These are phyloP conservation scores for Drosophila pruinosa DNA, from an alignment of 1,140 invertebrate genomes.

Conservation along the genomic window DNA sequence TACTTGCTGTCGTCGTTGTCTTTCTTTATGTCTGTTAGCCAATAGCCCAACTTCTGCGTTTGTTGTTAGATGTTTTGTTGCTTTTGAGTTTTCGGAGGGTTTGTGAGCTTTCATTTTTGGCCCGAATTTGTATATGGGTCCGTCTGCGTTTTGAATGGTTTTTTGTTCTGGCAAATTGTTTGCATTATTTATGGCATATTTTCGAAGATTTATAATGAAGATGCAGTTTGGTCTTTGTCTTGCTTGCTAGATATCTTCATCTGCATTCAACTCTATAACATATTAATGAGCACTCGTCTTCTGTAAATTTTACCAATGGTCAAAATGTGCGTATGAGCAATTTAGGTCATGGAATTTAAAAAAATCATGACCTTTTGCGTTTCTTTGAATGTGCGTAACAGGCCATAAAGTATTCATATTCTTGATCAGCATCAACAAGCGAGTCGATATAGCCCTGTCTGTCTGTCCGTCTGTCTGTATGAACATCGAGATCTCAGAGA, in stretches of 20 bases:
- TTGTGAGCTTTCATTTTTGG: constrained; percentile 49
- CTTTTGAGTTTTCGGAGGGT: constrained; percentile 34
- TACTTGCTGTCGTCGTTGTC: constrained; percentile 2
- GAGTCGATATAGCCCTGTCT: too few relatives aligned
- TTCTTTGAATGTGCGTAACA: too few relatives aligned
- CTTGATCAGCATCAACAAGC: too few relatives aligned
- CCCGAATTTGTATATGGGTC: background rate
- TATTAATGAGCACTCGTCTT: constrained; percentile 63
- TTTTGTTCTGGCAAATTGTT: constrained; percentile 69
- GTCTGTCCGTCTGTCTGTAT: too few relatives aligned
- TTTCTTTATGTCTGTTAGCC: constrained; percentile 37
- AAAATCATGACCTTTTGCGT: too few relatives aligned
- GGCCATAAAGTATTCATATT: too few relatives aligned
- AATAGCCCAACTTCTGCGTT: constrained; percentile 54
- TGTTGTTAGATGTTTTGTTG: constrained; percentile 32
- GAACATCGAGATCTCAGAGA: too few relatives aligned
- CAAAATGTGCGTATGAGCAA: constrained; percentile 47
- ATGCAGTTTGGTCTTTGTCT: constrained; percentile 33
- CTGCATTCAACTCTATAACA: constrained; percentile 62
- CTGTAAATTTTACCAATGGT: constrained; percentile 21
- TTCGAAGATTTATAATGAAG: constrained; percentile 79
- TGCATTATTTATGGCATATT: constrained; percentile 77
- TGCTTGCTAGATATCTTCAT: constrained; percentile 34
- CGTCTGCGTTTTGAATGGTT: constrained; percentile 38
- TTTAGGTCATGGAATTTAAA: too few relatives aligned